phyloP scores from a whole-genome alignment of 2,797 vertebrate genomes.

The Lycodopsis pacificus region DNA sequence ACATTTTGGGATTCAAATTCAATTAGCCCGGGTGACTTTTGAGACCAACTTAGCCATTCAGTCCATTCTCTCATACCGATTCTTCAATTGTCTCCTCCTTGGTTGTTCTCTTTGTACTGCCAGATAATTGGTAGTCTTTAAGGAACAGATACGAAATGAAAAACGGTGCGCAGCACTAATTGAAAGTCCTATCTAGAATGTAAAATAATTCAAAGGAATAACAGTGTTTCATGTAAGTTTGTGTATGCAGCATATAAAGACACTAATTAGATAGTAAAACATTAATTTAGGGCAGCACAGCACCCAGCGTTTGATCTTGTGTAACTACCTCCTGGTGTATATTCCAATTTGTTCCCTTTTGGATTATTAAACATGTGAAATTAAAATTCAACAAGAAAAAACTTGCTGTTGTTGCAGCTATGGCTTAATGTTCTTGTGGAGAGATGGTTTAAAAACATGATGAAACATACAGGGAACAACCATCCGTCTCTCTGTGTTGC shows the following conservation, averaged over 20 bases:
- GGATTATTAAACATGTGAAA: neutral
- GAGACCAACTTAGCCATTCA: constrained; percentile 21
- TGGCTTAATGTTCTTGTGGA: constrained; percentile 10
- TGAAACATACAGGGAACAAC: neutral
- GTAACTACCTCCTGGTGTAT: neutral
- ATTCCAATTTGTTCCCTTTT: neutral
- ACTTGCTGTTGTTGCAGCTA: neutral
- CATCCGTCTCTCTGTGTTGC: constrained; percentile 23
- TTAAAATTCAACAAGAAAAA: neutral
- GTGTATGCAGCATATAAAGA: neutral
- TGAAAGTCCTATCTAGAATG: neutral
- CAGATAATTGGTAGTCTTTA: constrained; percentile 25
- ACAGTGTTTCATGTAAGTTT: neutral
- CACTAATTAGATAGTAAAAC: neutral
- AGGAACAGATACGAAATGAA: constrained; percentile 2
- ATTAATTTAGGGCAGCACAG: neutral
- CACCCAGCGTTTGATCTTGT: neutral
- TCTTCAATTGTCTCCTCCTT: constrained; percentile 15
- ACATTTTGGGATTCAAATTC: constrained; percentile 53
- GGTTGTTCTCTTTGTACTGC: constrained; percentile 13
- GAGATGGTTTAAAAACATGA: constrained; percentile 14
- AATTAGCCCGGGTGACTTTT: constrained; percentile 55
- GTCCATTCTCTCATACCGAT: constrained; percentile 14
- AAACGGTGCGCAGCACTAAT: neutral
- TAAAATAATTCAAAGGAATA: neutral